Conservation (phyloP, 2,113 vertebrate genomes). For the Ranitomeya imitator region DNA sequence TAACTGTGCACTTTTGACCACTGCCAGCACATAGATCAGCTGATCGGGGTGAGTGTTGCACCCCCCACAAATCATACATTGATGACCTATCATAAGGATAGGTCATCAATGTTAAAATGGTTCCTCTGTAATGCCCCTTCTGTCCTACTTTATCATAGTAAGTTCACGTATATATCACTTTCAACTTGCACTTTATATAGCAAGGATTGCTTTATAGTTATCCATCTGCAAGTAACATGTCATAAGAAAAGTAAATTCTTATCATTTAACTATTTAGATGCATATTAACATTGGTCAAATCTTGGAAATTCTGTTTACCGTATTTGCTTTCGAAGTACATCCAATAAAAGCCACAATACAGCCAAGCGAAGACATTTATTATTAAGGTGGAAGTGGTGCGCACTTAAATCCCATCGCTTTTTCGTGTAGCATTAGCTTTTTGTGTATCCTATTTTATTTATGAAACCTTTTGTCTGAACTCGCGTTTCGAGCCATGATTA, state of each 20-base stretch:
- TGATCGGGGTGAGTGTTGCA: too few relatives aligned
- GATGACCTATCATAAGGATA: too few relatives aligned
- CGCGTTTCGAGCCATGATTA: background rate
- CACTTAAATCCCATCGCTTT: conserved; percentile 8
- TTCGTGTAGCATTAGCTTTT: background rate
- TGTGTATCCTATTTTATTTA: conserved; percentile 32
- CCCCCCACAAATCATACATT: too few relatives aligned
- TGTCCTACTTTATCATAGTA: background rate
- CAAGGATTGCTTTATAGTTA: background rate
- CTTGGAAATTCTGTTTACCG: background rate
- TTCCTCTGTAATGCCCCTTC: too few relatives aligned
- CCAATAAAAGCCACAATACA: background rate
- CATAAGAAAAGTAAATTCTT: background rate
- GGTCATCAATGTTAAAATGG: too few relatives aligned
- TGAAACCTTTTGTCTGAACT: conserved; percentile 4
- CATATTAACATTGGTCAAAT: background rate
- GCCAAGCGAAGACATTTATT: background rate
- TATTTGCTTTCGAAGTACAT: background rate
- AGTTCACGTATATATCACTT: background rate
- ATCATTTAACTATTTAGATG: background rate
- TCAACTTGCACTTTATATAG: background rate
- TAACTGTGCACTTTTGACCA: too few relatives aligned
- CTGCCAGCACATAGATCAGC: too few relatives aligned
- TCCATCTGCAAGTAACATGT: background rate
- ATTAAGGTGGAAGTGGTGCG: background rate